A percentile compares a stretch with the other conserved stretches of the same genome.
Conservation (phyloP, 2,797 vertebrate genomes). For the Mycteria americana region DNA sequence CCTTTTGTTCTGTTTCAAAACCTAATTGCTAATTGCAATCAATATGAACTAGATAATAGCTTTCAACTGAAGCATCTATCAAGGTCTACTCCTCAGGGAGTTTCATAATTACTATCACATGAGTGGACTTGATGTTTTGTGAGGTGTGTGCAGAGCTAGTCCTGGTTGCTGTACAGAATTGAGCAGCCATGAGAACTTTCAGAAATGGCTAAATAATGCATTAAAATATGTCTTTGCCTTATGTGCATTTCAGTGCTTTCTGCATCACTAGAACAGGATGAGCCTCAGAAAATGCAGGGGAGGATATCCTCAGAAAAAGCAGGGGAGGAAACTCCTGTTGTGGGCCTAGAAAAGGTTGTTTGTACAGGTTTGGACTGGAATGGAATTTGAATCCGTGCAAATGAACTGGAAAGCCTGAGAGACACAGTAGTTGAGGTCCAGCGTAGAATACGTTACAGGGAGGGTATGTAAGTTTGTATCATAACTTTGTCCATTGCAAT, state of each 20-base stretch:
- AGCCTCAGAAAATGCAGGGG: background rate
- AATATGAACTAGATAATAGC: background rate
- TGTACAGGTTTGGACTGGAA: background rate
- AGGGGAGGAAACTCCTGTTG: background rate
- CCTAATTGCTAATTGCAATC: background rate
- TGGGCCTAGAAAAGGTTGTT: background rate
- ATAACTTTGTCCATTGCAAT: background rate
- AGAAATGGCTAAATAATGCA: background rate
- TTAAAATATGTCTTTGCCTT: background rate
- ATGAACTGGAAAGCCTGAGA: background rate
- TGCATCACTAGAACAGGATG: background rate
- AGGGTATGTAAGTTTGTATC: background rate
- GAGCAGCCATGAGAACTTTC: background rate
- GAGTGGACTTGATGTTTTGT: background rate
- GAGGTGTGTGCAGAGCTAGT: background rate
- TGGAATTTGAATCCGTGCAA: background rate
- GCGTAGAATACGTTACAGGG: background rate
- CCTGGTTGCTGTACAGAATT: background rate
- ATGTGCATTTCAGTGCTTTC: background rate
- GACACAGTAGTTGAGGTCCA: background rate
- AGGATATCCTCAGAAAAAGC: background rate
- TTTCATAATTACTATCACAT: background rate
- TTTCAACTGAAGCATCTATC: background rate
- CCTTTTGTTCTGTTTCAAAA: background rate
- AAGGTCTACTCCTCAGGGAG: background rate